Conservation (phyloP, 2,113 vertebrate species). For the Epinephelus fuscoguttatus region DNA sequence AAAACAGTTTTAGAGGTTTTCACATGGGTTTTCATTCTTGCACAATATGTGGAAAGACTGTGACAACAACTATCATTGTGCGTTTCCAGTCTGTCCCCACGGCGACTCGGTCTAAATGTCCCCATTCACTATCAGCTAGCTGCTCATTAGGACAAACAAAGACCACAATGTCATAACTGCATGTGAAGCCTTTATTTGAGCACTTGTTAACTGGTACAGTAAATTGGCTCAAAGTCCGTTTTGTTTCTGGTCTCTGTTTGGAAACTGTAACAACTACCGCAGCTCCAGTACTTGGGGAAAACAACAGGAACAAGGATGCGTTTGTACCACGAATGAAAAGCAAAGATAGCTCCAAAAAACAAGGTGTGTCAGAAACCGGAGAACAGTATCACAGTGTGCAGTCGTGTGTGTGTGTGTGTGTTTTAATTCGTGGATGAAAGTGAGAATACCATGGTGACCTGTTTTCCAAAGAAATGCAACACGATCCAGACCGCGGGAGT, state of each 20-base stretch:
- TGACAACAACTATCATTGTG: conserved; percentile 8
- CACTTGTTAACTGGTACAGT: conserved; percentile 1
- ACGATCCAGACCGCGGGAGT: conserved; percentile 23
- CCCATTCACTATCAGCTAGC: conserved; percentile 24
- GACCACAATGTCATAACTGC: conserved; percentile 27
- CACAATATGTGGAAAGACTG: conserved; percentile 8
- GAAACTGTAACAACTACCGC: not conserved
- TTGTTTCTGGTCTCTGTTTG: not conserved
- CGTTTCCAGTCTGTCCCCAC: not conserved
- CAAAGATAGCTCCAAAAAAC: not conserved
- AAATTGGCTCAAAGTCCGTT: not conserved
- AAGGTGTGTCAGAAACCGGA: conserved; percentile 42
- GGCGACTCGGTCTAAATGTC: conserved; percentile 20
- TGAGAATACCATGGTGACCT: conserved; percentile 27
- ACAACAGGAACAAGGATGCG: not conserved
- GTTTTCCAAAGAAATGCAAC: conserved; percentile 68
- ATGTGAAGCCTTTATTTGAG: conserved; percentile 18
- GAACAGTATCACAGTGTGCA: not conserved
- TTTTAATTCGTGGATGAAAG: conserved; percentile 40
- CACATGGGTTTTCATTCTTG: not conserved
- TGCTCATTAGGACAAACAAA: conserved; percentile 68
- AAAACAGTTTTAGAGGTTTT: not conserved
- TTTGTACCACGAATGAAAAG: not conserved
- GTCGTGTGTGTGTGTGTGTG: not conserved
- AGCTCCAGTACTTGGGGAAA: not conserved